Percentiles rank a stretch among this genome's conserved stretches.
Conservation (phyloP, 2,797 vertebrate genomes). For the Limosa lapponica region DNA sequence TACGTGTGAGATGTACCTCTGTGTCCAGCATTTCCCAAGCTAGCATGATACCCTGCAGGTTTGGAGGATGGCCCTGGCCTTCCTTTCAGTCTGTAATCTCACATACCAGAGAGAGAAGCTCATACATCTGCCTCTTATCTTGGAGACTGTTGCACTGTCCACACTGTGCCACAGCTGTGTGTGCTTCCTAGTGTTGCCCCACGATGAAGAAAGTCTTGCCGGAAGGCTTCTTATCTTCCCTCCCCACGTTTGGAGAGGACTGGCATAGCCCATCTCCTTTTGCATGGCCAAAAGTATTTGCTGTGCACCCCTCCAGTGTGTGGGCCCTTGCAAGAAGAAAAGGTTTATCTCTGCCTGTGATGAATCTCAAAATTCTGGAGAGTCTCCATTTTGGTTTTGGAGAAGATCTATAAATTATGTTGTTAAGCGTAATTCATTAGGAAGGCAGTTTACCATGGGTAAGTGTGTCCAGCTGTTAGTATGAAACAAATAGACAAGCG, state of each 20-base stretch:
- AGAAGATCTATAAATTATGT: background rate
- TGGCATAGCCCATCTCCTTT: background rate
- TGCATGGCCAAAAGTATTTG: fast-evolving
- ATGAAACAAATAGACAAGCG: conserved; percentile 14
- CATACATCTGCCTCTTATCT: background rate
- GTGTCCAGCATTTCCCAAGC: background rate
- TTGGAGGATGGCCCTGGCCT: background rate
- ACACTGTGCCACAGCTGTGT: background rate
- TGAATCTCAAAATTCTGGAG: background rate
- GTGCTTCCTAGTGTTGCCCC: background rate
- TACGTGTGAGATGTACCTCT: background rate
- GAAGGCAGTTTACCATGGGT: background rate
- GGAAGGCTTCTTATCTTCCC: background rate
- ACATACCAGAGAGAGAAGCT: background rate
- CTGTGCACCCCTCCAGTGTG: background rate
- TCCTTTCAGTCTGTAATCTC: background rate
- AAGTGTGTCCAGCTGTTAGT: conserved; percentile 40
- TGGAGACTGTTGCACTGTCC: background rate
- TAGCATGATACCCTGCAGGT: background rate
- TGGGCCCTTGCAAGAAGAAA: background rate
- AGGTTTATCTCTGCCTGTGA: background rate
- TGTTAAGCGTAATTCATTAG: conserved; percentile 33
- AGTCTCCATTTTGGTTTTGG: background rate
- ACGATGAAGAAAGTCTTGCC: background rate
- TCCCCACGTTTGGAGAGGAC: background rate